Percentiles rank a stretch among this genome's conserved stretches.
phyloP scores from a whole-genome alignment of 2,888 invertebrate genomes.

The Cephus spinipes region DNA sequence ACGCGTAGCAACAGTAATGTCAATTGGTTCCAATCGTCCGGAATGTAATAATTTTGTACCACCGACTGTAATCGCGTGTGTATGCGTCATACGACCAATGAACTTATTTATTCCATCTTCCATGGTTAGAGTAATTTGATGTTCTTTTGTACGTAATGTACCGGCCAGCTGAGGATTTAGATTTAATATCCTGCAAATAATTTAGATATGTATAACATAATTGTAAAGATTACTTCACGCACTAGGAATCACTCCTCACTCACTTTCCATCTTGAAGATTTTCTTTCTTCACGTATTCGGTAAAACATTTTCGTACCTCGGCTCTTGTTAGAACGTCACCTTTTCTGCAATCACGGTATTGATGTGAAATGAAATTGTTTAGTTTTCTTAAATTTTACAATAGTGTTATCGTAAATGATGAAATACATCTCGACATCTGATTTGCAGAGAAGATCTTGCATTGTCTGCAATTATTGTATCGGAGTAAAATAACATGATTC shows the following conservation, averaged over 20 bases:
- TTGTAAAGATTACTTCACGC: background rate
- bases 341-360: slow-evolving; percentile 62
- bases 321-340: slow-evolving; percentile 74
- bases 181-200: slow-evolving; percentile 68
- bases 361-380: background rate
- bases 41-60: slow-evolving; percentile 71
- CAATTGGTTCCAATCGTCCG: slow-evolving; percentile 81
- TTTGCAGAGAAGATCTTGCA: slow-evolving; percentile 5
- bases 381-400: background rate
- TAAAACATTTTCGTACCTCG: slow-evolving; percentile 76
- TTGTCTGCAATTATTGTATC: slow-evolving; percentile 10
- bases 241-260: slow-evolving; percentile 18
- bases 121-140: slow-evolving; percentile 72
- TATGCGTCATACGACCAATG: slow-evolving; percentile 77
- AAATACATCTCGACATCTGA: slow-evolving; percentile 1
- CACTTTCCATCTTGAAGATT: slow-evolving; percentile 69
- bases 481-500: slow-evolving; percentile 12
- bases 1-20: slow-evolving; percentile 81
- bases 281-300: slow-evolving; percentile 78
- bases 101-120: slow-evolving; percentile 78
- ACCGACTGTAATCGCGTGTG: slow-evolving; percentile 73
- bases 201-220: background rate
- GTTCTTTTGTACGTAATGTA: slow-evolving; percentile 66
- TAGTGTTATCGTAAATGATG: background rate
- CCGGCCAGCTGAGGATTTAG: slow-evolving; percentile 69